Conservation (phyloP, 1,140 invertebrate genomes). For the Grapholita molesta region DNA sequence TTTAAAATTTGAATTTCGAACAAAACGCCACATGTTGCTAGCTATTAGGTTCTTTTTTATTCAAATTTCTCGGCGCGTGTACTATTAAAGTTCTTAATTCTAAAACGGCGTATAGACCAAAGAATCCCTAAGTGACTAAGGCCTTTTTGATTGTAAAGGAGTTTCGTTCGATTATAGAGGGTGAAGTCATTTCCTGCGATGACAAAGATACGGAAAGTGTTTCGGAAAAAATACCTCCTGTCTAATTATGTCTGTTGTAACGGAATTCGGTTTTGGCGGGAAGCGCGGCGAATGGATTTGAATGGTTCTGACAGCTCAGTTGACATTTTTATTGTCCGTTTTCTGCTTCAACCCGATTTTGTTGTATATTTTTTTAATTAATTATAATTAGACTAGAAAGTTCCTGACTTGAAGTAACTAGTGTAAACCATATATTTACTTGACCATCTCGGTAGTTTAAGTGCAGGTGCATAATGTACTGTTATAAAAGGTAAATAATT, state of each 20-base stretch:
- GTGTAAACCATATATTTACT: no score
- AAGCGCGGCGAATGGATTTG: conserved; percentile 26
- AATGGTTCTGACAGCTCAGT: conserved; percentile 33
- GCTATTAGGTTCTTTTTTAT: conserved; percentile 36
- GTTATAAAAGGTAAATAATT: no score
- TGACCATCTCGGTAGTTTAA: no score
- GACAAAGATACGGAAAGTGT: conserved; percentile 57
- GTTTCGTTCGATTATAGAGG: conserved; percentile 40
- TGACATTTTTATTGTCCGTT: neutral
- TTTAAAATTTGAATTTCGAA: conserved; percentile 16
- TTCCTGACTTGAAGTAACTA: no score
- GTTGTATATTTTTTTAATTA: no score
- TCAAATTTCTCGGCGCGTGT: conserved; percentile 35
- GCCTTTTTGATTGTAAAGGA: neutral
- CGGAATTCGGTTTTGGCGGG: conserved; percentile 26
- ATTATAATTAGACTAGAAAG: no score
- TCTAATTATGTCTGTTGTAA: conserved; percentile 39
- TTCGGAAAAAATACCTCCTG: conserved; percentile 37
- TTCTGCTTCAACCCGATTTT: no score
- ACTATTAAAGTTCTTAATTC: conserved; percentile 20
- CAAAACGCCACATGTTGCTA: conserved; percentile 16
- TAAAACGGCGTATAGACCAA: neutral
- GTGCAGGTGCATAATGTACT: no score
- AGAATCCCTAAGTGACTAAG: neutral
- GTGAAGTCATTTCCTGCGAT: conserved; percentile 61